Base-by-base conservation (phyloP, 1,140 invertebrate genomes). In the Steinernema feltiae region DNA sequence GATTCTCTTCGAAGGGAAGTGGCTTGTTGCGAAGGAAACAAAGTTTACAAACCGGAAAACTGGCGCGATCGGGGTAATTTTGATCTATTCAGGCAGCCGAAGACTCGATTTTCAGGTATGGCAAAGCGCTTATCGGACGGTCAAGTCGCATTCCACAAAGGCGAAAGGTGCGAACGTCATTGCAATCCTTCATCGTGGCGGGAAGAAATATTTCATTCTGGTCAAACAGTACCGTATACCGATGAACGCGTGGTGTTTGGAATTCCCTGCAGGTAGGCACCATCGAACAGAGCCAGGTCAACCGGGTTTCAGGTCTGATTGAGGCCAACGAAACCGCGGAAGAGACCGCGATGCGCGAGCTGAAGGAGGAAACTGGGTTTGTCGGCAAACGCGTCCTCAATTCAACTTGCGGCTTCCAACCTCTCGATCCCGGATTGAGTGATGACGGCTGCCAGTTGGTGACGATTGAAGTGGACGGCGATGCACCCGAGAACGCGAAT, bases 291-390 rank as follows among this genome's bases (percentile, higher is more conserved):
- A 7, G 7, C 41, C n/a, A 46, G 41, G 24, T 7, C 0, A 17
- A 0, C 31, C 72, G 41, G 12, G 29, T 75, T 78, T 71, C 48
- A 77, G 77, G 79, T 12, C 32, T 81, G 1, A 81, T 81, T 30
- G 79, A 81, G 30, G 17, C 12, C 1, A 48, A 63, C 24, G 79
- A 81, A 69, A 70, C 75, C 1, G 75, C 78, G n/a, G 72, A 80
- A 30, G 48, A 76, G 48, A 75, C 79, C 0, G 79, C 72, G 15
- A 48, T 78, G 21, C 71, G 79, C 29, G 79, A 81, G 32, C 72
- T 81, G 1, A 80, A 78, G 32, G 79, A 81, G 46, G 79, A 81
- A 72, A 81, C 79, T 12, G 79, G 79, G 21, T 81, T 80, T 69
- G 72, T 48, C 1, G 78, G 73, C n/a, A n/a, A n/a, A n/a, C 75